Base-by-base conservation (phyloP, 2,888 invertebrate genomes). In the Andrena camellia region DNA sequence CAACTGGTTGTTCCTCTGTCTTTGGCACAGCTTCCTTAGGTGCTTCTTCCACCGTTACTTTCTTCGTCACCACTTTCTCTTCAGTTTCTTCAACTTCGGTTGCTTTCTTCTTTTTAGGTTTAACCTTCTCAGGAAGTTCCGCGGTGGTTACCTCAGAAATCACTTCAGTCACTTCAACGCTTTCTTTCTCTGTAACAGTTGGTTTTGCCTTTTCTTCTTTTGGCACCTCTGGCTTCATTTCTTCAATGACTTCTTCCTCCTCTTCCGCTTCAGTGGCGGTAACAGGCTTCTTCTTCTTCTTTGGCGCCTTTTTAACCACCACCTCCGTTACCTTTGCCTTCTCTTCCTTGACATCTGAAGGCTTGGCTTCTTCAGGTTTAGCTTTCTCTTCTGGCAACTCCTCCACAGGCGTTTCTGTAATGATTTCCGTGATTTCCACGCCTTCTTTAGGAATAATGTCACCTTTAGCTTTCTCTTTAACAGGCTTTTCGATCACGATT, bases 101-200 rank as follows among this genome's bases (percentile, higher is more conserved):
- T 35, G 68, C 87, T 29, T 48, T 87, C 71, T 85, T 81, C 50
- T 86, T 70, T 1, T 81, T 71, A 5, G 86, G 88, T 72, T 86
- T 83, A 17, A 23, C 50, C n/a, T 89, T 77, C 50, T 86, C 86
- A 7, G 85, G 82, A 50, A 87, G 76, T 74, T 91, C 87, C 26
- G 89, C 87, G 0, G 89, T 86, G 1, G 75, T 70, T 33, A 74
- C 76, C 59, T 89, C 86, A 7, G 90, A 67, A 63, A 90, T 68
- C 8, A 86, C 82, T 71, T 91, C 90, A 3, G 85, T 87, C 6
- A 89, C 75, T 70, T 94, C 92, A 23, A 95, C 81, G 68, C 78
- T 85, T 26, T 92, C 91, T 93, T 93, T 85, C 93, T 93, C 80
- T 94, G 94, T 84, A 0, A 92, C 83, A 10, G 84, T 63, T 10